These are phyloP conservation scores for Diuraphis noxia DNA, from an alignment of 1,140 invertebrate genomes.

Conservation along the genomic window DNA sequence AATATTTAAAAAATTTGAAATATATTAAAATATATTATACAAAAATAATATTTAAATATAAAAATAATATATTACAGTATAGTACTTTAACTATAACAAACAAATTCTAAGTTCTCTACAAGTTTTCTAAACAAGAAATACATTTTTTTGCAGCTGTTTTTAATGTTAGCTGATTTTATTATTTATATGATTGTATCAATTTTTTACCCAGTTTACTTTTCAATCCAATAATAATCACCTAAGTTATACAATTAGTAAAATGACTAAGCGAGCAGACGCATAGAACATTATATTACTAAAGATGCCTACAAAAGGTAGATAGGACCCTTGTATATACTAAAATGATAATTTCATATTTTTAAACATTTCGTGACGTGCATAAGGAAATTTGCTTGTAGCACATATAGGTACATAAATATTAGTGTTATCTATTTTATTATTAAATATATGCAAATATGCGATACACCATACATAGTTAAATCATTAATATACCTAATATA, in stretches of 20 bases:
- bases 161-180: too few relatives aligned
- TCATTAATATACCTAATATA: neutral
- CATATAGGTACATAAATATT: neutral
- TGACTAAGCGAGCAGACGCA: too few relatives aligned
- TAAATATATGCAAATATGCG: neutral
- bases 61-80: too few relatives aligned
- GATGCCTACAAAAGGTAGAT: neutral
- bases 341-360: neutral
- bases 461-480: neutral
- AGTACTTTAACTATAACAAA: neutral
- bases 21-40: too few relatives aligned
- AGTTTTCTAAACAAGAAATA: neutral
- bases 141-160: neutral
- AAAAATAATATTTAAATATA: too few relatives aligned
- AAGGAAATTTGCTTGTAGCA: neutral
- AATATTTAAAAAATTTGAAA: too few relatives aligned
- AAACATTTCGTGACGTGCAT: neutral
- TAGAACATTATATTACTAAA: too few relatives aligned
- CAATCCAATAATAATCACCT: neutral
- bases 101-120: neutral
- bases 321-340: too few relatives aligned
- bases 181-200: too few relatives aligned
- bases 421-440: neutral
- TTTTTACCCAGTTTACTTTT: neutral
- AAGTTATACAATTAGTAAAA: too few relatives aligned